A percentile compares a stretch with the other conserved stretches of the same genome.
Evolutionary conservation across 2,113 vertebrate species (phyloP).

Genomic region (Lamprologus tigripictilis): DNA sequence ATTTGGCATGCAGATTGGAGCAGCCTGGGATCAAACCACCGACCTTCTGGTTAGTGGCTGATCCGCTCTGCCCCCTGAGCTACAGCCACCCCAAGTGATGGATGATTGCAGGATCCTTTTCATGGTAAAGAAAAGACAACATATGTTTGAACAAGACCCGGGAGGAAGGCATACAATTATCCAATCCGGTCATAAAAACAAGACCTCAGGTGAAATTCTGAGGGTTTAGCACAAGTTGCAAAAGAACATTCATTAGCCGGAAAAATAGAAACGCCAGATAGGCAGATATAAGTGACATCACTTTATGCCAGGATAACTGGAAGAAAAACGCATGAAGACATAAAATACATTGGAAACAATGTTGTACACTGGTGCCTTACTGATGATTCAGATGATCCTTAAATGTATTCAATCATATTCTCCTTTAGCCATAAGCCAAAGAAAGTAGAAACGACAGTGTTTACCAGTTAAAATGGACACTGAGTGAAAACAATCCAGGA

Average conservation of each 20-base stretch:
- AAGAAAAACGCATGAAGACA: neutral
- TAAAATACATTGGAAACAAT: neutral
- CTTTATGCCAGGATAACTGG: neutral
- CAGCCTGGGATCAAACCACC: too few relatives aligned
- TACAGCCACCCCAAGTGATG: neutral
- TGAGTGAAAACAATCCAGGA: neutral
- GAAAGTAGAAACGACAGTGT: neutral
- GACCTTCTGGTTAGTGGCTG: too few relatives aligned
- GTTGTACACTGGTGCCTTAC: neutral
- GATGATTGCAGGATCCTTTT: neutral
- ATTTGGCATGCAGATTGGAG: too few relatives aligned
- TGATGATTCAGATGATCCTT: neutral
- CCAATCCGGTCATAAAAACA: neutral
- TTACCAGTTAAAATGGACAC: neutral
- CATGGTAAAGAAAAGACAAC: neutral
- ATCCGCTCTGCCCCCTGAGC: too few relatives aligned
- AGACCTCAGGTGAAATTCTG: neutral
- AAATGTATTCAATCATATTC: neutral
- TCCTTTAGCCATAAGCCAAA: neutral
- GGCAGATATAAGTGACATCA: neutral
- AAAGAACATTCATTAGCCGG: neutral
- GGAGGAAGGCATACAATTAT: neutral
- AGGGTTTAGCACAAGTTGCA: neutral
- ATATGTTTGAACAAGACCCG: neutral
- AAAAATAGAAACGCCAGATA: neutral